phyloP scores from a whole-genome alignment of 2,113 vertebrate genomes.

The Campylomormyrus numenius region DNA sequence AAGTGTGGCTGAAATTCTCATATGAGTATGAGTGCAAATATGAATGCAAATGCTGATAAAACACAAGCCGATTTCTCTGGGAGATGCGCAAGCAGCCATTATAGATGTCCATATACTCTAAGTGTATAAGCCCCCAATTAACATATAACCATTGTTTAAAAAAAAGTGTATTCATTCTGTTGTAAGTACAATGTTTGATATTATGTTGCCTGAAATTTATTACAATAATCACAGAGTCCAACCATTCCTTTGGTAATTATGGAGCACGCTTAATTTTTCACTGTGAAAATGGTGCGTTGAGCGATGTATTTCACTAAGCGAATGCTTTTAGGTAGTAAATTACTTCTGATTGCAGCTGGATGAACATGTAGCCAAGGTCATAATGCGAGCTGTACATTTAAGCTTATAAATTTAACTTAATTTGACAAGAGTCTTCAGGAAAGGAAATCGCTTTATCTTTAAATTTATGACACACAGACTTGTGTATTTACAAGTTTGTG shows the following conservation, averaged over 20 bases:
- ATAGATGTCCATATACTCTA: neutral
- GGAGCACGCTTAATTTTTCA: neutral
- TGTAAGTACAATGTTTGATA: neutral
- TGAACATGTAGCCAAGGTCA: conserved; percentile 35
- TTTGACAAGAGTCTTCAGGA: conserved; percentile 29
- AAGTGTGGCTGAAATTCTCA: neutral
- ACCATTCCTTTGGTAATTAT: neutral
- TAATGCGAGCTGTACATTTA: conserved; percentile 29
- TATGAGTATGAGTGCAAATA: neutral
- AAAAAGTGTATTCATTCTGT: neutral
- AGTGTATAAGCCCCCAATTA: neutral
- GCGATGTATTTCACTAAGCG: neutral
- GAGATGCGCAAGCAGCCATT: neutral
- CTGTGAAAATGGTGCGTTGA: neutral
- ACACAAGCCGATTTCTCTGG: neutral
- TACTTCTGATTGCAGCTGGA: conserved; percentile 33
- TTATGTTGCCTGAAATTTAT: neutral
- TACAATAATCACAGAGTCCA: neutral
- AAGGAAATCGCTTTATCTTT: conserved; percentile 31
- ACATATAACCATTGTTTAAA: neutral
- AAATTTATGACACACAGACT: conserved; percentile 32
- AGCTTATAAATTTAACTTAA: conserved; percentile 37
- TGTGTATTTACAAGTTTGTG: conserved; percentile 44
- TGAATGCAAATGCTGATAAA: neutral
- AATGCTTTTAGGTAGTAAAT: conserved; percentile 24